Conservation (phyloP, 2,888 invertebrate genomes). For the Trissonchulus latispiculum region DNA sequence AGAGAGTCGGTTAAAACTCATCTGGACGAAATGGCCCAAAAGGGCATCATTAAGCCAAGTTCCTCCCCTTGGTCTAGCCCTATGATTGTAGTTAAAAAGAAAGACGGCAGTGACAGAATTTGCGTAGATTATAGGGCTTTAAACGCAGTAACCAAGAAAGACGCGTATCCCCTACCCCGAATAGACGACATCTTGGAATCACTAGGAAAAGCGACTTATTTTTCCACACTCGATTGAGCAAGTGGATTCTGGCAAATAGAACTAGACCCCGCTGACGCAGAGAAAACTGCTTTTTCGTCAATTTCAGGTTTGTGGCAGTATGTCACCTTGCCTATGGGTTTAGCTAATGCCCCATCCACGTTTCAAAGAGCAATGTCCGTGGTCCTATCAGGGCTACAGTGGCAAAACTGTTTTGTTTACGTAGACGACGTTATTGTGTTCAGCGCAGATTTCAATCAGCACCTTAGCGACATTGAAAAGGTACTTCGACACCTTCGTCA, state of each 20-base stretch:
- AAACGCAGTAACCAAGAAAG: constrained; percentile 26
- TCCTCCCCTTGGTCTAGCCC: constrained; percentile 40
- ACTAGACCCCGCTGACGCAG: constrained; percentile 19
- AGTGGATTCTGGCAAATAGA: neutral
- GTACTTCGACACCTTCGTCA: neutral
- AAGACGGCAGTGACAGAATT: constrained; percentile 29
- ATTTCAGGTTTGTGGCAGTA: neutral
- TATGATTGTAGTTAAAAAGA: constrained; percentile 40
- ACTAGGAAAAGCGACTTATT: neutral
- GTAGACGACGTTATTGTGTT: neutral
- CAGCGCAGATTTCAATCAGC: neutral
- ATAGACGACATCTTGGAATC: constrained; percentile 22
- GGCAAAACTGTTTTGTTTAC: neutral
- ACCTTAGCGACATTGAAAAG: neutral
- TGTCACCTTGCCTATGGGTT: constrained; percentile 23
- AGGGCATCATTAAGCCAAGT: constrained; percentile 28
- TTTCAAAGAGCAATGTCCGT: neutral
- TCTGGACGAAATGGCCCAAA: neutral
- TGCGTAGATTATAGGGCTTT: constrained; percentile 31
- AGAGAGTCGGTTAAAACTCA: neutral
- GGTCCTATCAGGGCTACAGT: neutral
- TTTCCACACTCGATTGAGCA: neutral
- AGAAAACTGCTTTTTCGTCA: constrained; percentile 24
- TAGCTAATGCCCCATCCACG: constrained; percentile 25
- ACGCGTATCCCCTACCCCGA: constrained; percentile 24